Percentiles rank a stretch among this genome's conserved stretches.
Evolutionary conservation across 2,113 vertebrate genomes (phyloP).

Genomic region (Sus scrofa): T2T-Sscrofa CM000822.6:9279501-9280000

Average conservation of each 20-base stretch:
- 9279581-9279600: not conserved
- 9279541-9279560: not conserved
- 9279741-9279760: not conserved
- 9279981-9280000: constrained; percentile 96
- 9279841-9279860: constrained; percentile 99
- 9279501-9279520: not conserved
- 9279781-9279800: not conserved
- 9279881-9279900: constrained; percentile 98
- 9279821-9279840: constrained; percentile 95
- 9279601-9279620: not conserved
- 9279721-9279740: not conserved
- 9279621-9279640: not conserved
- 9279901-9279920: constrained; percentile 98
- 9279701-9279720: not conserved
- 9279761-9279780: not conserved
- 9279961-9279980: constrained; percentile 97
- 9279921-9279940: constrained; percentile 97
- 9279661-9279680: not conserved
- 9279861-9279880: constrained; percentile 98
- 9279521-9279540: not conserved
- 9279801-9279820: constrained; percentile 34
- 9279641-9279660: not conserved
- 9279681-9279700: not conserved
- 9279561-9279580: not conserved
- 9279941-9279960: constrained; percentile 96